These are phyloP conservation scores for Leucoptera coffeella DNA, from an alignment of 2,888 invertebrate genomes.

Conservation along the genomic window DNA sequence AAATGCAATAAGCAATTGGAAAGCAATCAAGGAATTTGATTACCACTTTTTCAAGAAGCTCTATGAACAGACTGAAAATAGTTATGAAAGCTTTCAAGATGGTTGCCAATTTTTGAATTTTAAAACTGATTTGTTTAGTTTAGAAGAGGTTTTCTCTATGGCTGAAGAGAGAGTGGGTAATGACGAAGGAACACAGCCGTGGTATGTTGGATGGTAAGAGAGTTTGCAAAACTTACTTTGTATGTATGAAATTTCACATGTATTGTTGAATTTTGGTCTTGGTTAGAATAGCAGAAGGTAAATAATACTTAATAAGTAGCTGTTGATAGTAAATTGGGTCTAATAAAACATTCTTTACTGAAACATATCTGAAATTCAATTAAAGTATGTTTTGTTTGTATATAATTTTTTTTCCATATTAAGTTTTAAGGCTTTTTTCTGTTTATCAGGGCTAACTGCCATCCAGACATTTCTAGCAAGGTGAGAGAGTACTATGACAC, in stretches of 20 bases:
- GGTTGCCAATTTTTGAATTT: conserved; percentile 86
- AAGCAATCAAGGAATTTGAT: conserved; percentile 61
- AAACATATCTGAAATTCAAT: background rate
- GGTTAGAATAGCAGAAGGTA: too few species aligned
- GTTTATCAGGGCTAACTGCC: conserved; percentile 72
- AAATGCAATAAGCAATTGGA: conserved; percentile 70
- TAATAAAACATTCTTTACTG: background rate
- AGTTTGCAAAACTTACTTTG: too few species aligned
- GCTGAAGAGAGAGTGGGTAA: conserved; percentile 57
- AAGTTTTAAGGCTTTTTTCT: background rate
- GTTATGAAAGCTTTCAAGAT: conserved; percentile 68
- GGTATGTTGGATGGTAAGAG: conserved; percentile 91
- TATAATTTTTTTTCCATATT: background rate
- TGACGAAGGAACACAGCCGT: conserved; percentile 59
- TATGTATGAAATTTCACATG: too few species aligned
- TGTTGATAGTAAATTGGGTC: background rate
- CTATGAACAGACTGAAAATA: conserved; percentile 62
- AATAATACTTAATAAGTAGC: too few species aligned
- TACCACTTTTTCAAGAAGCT: conserved; percentile 63
- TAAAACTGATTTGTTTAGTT: conserved; percentile 69
- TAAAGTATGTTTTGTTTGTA: background rate
- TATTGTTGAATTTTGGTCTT: too few species aligned
- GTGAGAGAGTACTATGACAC: conserved; percentile 71
- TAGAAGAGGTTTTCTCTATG: conserved; percentile 76
- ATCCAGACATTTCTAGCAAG: conserved; percentile 67